phyloP scores from a whole-genome alignment of 2,113 vertebrate species.

The Actenoides hombroni region DNA sequence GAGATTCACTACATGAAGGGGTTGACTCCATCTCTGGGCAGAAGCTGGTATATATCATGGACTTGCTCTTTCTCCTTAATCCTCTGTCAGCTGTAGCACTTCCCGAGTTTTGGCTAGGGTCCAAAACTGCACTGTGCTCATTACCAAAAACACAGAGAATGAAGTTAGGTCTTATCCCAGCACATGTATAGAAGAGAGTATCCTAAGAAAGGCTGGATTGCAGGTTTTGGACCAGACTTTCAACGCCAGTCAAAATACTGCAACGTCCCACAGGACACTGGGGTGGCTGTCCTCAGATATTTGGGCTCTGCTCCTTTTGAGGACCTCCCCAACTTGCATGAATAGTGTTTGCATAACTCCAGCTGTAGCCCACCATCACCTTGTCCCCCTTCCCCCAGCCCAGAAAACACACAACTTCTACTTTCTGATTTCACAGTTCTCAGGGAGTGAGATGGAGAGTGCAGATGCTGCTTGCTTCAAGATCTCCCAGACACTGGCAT shows the following conservation, averaged over 20 bases:
- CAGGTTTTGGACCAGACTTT: not conserved
- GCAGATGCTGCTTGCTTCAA: not conserved
- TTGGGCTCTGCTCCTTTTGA: not conserved
- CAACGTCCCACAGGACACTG: not conserved
- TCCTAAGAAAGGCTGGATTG: not conserved
- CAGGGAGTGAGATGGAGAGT: not conserved
- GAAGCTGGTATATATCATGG: not conserved
- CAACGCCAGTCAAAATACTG: not conserved
- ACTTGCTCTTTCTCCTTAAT: not conserved
- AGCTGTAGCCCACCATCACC: not conserved
- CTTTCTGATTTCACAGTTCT: not conserved
- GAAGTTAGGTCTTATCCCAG: not conserved
- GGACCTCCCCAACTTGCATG: not conserved
- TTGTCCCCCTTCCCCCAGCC: too few species aligned
- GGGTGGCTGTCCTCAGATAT: not conserved
- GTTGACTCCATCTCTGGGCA: not conserved
- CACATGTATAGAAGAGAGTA: not conserved
- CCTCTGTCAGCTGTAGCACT: not conserved
- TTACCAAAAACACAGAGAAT: not conserved
- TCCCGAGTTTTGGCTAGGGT: not conserved
- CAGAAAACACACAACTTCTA: not conserved
- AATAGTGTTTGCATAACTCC: not conserved
- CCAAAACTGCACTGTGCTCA: not conserved
- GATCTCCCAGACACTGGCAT: not conserved
- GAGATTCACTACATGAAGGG: not conserved